phyloP scores from a whole-genome alignment of 2,888 invertebrate species.

The Andrena dorsata region DNA sequence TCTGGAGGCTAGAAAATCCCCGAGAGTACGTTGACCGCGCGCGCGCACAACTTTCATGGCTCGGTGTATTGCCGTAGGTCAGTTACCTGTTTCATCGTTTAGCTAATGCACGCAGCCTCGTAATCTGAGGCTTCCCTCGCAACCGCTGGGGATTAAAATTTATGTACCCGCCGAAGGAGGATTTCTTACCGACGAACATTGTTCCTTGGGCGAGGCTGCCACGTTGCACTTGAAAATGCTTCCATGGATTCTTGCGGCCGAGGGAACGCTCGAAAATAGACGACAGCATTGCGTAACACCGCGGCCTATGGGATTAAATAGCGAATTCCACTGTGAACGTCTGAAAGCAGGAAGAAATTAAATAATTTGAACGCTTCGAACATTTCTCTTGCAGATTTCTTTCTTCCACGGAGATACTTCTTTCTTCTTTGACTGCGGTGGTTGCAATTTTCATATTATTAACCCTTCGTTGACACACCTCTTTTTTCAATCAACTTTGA shows the following conservation, averaged over 20 bases:
- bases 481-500: too few species aligned
- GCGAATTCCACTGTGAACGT: background rate
- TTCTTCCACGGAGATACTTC: background rate
- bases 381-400: background rate
- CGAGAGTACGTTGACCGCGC: slow-evolving; percentile 70
- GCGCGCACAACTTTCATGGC: slow-evolving; percentile 54
- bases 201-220: background rate
- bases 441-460: too few species aligned
- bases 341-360: background rate
- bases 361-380: background rate
- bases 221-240: background rate
- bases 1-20: slow-evolving; percentile 49
- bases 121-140: slow-evolving; percentile 54
- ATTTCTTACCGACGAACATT: background rate
- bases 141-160: slow-evolving; percentile 33
- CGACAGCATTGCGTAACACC: background rate
- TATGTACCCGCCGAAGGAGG: slow-evolving; percentile 7
- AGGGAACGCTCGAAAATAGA: background rate
- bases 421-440: background rate
- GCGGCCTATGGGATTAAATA: background rate
- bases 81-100: slow-evolving; percentile 72
- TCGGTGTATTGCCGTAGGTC: slow-evolving; percentile 71
- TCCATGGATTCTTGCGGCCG: background rate
- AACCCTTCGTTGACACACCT: too few species aligned
- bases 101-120: slow-evolving; percentile 57